phyloP scores from a whole-genome alignment of 2,888 invertebrate genomes.

The Metopia argyrocephala region DNA sequence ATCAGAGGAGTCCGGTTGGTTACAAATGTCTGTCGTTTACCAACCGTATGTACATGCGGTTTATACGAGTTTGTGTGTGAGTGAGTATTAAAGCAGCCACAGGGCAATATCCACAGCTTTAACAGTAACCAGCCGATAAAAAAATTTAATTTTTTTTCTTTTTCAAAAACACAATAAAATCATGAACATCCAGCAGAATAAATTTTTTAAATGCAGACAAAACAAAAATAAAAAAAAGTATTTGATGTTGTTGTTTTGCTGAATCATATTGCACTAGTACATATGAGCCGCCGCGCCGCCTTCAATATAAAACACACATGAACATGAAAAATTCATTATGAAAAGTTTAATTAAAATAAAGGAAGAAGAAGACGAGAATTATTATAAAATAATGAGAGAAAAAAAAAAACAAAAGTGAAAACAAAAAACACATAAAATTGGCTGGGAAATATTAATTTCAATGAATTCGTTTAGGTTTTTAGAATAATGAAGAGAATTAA shows the following conservation, averaged over 20 bases:
- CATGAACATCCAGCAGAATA: slow-evolving; percentile 22
- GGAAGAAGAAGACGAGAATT: slow-evolving; percentile 49
- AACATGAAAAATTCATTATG: slow-evolving; percentile 71
- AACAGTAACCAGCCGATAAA: background rate
- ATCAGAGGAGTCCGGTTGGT: slow-evolving; percentile 2
- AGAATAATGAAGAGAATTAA: background rate
- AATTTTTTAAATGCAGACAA: slow-evolving; percentile 19
- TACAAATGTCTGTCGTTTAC: background rate
- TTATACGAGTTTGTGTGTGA: background rate
- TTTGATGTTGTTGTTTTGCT: no score
- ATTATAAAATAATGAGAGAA: slow-evolving; percentile 21
- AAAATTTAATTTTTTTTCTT: slow-evolving; percentile 3
- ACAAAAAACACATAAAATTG: no score
- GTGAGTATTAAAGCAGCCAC: no score
- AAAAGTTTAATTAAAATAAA: slow-evolving; percentile 75
- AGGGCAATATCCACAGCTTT: slow-evolving; percentile 23
- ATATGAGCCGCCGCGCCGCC: no score
- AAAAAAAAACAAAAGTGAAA: background rate
- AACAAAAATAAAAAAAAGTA: background rate
- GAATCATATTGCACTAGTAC: background rate
- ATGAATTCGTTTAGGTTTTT: background rate
- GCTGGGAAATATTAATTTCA: no score
- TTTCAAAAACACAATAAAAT: slow-evolving; percentile 34
- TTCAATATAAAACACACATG: background rate
- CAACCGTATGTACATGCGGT: background rate